Evolutionary conservation across 2,113 vertebrate genomes (phyloP).

Genomic region (Lathamus discolor): DNA sequence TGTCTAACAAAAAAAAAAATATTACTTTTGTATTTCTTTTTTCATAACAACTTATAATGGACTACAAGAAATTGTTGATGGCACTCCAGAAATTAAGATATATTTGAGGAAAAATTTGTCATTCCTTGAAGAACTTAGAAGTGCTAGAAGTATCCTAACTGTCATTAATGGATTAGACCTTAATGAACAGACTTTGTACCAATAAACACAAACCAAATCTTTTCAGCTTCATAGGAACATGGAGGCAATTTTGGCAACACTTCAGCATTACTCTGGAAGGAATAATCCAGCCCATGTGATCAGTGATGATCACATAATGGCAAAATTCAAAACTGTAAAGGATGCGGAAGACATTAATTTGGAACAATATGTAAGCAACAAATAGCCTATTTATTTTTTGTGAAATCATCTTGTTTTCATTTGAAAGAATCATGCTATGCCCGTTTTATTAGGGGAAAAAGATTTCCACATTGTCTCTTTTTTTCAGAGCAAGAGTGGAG

Average conservation of each 20-base stretch:
- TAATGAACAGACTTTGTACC: not conserved
- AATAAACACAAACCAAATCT: not conserved
- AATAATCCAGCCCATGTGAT: not conserved
- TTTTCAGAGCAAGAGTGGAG: not conserved
- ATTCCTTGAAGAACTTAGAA: not conserved
- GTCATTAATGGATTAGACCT: not conserved
- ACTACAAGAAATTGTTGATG: not conserved
- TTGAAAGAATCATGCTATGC: not conserved
- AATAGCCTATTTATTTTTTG: not conserved
- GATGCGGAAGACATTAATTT: slow-evolving; percentile 11
- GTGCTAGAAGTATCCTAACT: not conserved
- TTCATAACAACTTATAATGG: not conserved
- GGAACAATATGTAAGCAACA: not conserved
- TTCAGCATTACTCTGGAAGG: not conserved
- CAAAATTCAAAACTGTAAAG: not conserved
- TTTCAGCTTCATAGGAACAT: not conserved
- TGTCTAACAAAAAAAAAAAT: not conserved
- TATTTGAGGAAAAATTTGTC: not conserved
- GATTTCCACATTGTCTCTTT: not conserved
- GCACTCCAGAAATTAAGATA: not conserved
- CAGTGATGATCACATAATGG: not conserved
- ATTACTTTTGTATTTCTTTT: not conserved
- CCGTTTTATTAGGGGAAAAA: not conserved
- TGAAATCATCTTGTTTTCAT: slow-evolving; percentile 31
- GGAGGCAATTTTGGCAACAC: not conserved